A percentile compares a stretch with the other conserved stretches of the same genome.
These are phyloP conservation scores for Heloderma charlesbogerti DNA, from an alignment of 2,113 vertebrate species.

Conservation along the genomic window DNA sequence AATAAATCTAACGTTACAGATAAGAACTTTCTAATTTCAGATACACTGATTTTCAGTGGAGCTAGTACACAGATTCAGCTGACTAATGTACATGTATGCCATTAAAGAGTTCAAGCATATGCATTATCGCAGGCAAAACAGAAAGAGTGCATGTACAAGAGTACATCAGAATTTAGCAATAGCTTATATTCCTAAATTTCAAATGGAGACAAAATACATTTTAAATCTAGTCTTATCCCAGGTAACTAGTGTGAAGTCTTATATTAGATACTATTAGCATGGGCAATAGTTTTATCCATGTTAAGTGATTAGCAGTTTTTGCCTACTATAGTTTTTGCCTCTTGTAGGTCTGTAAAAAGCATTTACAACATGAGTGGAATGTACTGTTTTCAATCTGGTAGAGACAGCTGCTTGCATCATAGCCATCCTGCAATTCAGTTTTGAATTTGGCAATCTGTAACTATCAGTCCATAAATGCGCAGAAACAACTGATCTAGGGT, in stretches of 20 bases:
- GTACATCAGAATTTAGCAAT: background rate
- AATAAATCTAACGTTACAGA: background rate
- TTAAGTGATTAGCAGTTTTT: background rate
- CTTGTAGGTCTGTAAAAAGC: background rate
- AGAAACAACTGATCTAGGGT: background rate
- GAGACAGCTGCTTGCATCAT: background rate
- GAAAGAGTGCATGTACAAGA: background rate
- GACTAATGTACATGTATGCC: background rate
- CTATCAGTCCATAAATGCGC: background rate
- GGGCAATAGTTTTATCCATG: background rate
- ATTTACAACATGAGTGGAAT: background rate
- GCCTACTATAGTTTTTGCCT: background rate
- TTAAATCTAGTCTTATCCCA: background rate
- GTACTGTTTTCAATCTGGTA: background rate
- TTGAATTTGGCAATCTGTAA: accelerated
- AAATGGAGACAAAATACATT: background rate
- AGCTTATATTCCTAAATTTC: background rate
- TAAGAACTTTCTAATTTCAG: no score
- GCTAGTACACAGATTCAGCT: background rate
- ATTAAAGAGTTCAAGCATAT: background rate
- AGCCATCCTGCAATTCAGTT: background rate
- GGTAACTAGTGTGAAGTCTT: background rate
- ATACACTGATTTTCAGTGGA: background rate
- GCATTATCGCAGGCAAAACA: background rate
- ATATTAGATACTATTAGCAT: background rate